Conservation (phyloP, 2,888 invertebrate species). For the Perdita meconis region DNA sequence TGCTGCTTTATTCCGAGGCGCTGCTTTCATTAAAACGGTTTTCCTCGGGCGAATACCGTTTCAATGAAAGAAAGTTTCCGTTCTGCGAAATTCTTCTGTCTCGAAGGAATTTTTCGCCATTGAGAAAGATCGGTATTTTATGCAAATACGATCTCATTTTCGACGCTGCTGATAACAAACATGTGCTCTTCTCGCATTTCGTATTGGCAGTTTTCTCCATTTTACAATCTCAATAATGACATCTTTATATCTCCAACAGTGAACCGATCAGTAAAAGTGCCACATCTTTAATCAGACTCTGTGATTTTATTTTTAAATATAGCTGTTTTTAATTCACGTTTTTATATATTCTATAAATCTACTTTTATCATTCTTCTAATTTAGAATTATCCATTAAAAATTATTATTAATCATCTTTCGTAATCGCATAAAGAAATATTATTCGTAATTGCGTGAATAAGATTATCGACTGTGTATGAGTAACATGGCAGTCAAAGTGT, state of each 20-base stretch:
- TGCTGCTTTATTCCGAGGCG: constrained; percentile 33
- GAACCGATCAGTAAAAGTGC: too few species aligned
- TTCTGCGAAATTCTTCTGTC: constrained; percentile 15
- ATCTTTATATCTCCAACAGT: not conserved
- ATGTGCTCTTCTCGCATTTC: not conserved
- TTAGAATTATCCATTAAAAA: too few species aligned
- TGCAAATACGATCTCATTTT: not conserved
- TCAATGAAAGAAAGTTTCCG: constrained; percentile 54
- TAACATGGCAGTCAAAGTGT: too few species aligned
- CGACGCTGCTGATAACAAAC: not conserved
- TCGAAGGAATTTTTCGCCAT: constrained; percentile 11
- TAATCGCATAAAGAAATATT: too few species aligned
- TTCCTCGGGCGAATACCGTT: constrained; percentile 48
- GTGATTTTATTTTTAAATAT: too few species aligned
- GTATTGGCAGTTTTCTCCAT: not conserved
- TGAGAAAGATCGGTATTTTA: not conserved
- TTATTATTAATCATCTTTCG: too few species aligned
- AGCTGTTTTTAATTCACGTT: too few species aligned
- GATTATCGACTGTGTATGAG: too few species aligned
- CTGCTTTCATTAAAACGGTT: constrained; percentile 59
- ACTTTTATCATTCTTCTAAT: too few species aligned
- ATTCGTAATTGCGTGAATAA: too few species aligned
- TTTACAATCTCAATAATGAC: not conserved
- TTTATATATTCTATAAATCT: too few species aligned
- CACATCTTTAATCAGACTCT: too few species aligned